phyloP scores from a whole-genome alignment of 53 echinoderm and acorn worm genomes.

The Hippasteria phrygiana region DNA sequence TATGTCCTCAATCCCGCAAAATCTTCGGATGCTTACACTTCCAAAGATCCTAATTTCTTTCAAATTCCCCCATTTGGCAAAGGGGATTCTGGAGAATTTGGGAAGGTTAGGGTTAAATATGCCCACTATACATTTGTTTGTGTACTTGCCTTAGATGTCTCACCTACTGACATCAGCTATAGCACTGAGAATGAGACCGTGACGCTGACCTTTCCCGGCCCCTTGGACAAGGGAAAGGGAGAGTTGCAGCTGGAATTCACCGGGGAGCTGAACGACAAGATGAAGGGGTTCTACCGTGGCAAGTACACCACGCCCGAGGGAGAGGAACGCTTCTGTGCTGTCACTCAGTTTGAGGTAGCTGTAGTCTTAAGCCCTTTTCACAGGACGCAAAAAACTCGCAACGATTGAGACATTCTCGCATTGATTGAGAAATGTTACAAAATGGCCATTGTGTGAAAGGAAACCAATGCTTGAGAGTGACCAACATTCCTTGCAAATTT shows the following conservation, averaged over 20 bases:
- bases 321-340: constrained; percentile 90
- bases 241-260: constrained; percentile 87
- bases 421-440: too few species aligned
- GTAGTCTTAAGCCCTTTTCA: neutral
- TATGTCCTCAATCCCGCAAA: too few species aligned
- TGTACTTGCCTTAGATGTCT: constrained; percentile 49
- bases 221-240: constrained; percentile 71
- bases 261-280: constrained; percentile 97
- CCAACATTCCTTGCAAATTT: too few species aligned
- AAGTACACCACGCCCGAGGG: constrained; percentile 91
- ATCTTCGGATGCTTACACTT: too few species aligned
- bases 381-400: too few species aligned
- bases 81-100: too few species aligned
- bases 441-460: too few species aligned
- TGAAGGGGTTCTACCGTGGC: constrained; percentile 99
- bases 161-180: constrained; percentile 71
- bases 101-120: too few species aligned
- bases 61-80: too few species aligned
- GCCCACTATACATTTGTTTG: neutral
- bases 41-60: too few species aligned
- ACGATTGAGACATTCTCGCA: too few species aligned
- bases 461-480: too few species aligned
- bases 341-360: constrained; percentile 97
- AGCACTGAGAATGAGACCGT: constrained; percentile 87
- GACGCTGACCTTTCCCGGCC: constrained; percentile 70